phyloP scores from a whole-genome alignment of 2,113 vertebrate species.

The Neogobius melanostomus region DNA sequence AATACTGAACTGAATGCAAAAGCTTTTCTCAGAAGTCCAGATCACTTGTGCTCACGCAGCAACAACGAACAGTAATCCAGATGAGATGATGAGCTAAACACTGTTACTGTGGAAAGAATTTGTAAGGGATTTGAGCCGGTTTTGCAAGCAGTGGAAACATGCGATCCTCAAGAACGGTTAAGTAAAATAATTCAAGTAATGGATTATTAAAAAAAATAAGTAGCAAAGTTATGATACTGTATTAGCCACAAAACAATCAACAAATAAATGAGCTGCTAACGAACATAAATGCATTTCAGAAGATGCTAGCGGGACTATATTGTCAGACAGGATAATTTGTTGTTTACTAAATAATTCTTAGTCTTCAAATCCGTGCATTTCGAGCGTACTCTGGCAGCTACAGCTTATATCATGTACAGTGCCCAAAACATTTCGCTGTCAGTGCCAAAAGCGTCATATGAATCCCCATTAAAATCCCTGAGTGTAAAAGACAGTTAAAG shows the following conservation, averaged over 20 bases:
- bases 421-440: not conserved
- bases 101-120: not conserved
- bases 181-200: too few relatives aligned
- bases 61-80: not conserved
- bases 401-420: not conserved
- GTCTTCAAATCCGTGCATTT: too few relatives aligned
- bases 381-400: too few relatives aligned
- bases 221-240: too few relatives aligned
- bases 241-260: too few relatives aligned
- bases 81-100: not conserved
- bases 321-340: too few relatives aligned
- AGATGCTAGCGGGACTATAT: too few relatives aligned
- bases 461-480: constrained; percentile 17
- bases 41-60: not conserved
- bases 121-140: not conserved
- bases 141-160: not conserved
- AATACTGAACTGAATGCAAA: not conserved
- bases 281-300: too few relatives aligned
- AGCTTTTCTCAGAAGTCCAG: constrained; percentile 1
- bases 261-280: too few relatives aligned
- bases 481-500: constrained; percentile 27
- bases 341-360: too few relatives aligned
- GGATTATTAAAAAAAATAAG: too few relatives aligned
- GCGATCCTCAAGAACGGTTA: not conserved
- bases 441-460: constrained; percentile 5